These are phyloP conservation scores for Calameuta idolon DNA, from an alignment of 2,888 invertebrate genomes.

Conservation along the genomic window DNA sequence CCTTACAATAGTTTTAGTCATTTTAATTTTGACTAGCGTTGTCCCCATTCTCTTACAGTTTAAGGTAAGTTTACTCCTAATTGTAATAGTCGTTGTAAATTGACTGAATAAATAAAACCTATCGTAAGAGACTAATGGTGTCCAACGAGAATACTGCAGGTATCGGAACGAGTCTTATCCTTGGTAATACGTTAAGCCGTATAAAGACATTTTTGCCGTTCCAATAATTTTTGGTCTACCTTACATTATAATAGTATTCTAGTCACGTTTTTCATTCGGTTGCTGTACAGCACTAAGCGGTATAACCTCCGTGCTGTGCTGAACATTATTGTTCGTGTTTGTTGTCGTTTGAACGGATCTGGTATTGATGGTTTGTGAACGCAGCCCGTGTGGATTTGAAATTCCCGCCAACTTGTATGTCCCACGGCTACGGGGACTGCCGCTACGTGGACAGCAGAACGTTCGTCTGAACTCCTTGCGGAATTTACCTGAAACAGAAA, in stretches of 20 bases:
- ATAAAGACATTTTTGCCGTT: too few relatives aligned
- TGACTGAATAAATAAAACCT: neutral
- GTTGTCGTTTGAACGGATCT: conserved; percentile 46
- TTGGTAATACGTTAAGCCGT: too few relatives aligned
- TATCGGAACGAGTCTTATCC: too few relatives aligned
- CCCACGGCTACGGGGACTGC: conserved; percentile 34
- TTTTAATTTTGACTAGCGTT: neutral
- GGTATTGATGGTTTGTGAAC: conserved; percentile 25
- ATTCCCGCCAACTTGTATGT: conserved; percentile 43
- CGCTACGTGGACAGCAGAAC: conserved; percentile 53
- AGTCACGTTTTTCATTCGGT: conserved; percentile 33
- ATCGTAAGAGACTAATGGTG: too few relatives aligned
- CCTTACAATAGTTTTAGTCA: neutral
- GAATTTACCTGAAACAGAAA: conserved; percentile 65
- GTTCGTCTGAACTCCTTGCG: conserved; percentile 67
- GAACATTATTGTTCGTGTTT: conserved; percentile 48
- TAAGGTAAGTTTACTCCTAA: neutral
- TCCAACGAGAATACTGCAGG: too few relatives aligned
- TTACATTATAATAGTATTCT: neutral
- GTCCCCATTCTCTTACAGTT: neutral
- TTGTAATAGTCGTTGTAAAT: neutral
- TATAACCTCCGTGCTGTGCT: conserved; percentile 55
- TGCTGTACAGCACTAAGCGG: conserved; percentile 49
- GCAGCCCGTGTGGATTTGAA: conserved; percentile 32
- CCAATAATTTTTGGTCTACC: too few relatives aligned